phyloP scores from a whole-genome alignment of 2,888 invertebrate species.

The Diaprepes abbreviatus region DNA sequence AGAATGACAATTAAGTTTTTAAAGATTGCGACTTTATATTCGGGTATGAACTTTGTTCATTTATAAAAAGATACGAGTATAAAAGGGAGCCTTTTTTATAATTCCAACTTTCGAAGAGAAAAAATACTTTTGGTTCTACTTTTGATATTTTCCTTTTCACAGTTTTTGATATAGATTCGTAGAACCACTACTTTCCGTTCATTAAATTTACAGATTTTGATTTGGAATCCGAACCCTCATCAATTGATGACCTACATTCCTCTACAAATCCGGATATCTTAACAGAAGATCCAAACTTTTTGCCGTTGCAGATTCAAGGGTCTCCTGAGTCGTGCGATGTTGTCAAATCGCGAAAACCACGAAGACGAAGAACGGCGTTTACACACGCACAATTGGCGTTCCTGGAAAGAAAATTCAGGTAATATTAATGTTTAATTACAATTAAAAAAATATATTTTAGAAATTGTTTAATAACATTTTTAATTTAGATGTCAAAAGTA shows the following conservation, averaged over 20 bases:
- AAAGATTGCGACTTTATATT: too few species aligned
- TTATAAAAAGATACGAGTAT: too few species aligned
- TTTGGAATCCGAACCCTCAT: slow-evolving; percentile 46
- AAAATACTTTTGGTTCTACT: too few species aligned
- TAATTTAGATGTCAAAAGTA: slow-evolving; percentile 87
- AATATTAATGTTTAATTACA: not conserved
- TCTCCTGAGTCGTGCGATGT: slow-evolving; percentile 25
- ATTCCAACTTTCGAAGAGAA: too few species aligned
- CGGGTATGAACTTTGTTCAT: too few species aligned
- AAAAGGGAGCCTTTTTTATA: too few species aligned
- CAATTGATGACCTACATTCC: slow-evolving; percentile 40
- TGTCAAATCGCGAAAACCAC: slow-evolving; percentile 79
- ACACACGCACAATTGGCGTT: slow-evolving; percentile 95
- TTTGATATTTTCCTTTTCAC: too few species aligned
- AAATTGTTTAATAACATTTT: too few species aligned
- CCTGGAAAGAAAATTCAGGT: slow-evolving; percentile 86
- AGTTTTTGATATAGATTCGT: too few species aligned
- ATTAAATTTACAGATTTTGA: slow-evolving; percentile 47
- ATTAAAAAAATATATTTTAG: not conserved
- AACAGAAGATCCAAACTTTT: slow-evolving; percentile 29
- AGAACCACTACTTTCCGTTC: too few species aligned
- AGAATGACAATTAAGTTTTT: too few species aligned
- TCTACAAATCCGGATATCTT: slow-evolving; percentile 29
- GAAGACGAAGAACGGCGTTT: slow-evolving; percentile 90
- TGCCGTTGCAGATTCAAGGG: slow-evolving; percentile 18